Base-by-base conservation (phyloP, 2,113 vertebrate genomes). In the Corythaixoides concolor region DNA sequence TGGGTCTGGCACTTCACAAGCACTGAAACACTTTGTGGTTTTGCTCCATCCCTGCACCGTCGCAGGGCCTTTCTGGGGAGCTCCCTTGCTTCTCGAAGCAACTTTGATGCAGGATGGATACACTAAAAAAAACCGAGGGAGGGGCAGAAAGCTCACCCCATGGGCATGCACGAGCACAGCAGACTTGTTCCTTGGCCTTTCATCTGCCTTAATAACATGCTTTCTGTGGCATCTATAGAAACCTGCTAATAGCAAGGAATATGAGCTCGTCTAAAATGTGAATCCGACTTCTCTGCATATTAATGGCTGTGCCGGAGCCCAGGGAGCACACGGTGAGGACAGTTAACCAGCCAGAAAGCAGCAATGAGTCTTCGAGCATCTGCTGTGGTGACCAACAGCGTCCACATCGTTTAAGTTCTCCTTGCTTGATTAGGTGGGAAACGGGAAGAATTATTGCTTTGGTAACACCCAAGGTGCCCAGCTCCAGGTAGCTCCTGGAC, bases 91-190 rank as follows among this genome's bases (percentile, higher is more conserved):
- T 84, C 83, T 62, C 15, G 5, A 41, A 81, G 88, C 15, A 6
- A 30, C 77, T 93, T 93, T 79, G 92, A 52, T 88, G 94, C 78
- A 82, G 66, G 70, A 94, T 37, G 77, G 88, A 37, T 53, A 33
- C 45, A 35, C 35, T n/a, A 4, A 12, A 69, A 50, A 81, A 55
- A 56, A 32, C 5, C 18, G 30, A 43, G 89, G 96, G 93, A 94
- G 73, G 89, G 89, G 93, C 81, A 72, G 84, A 89, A 78, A 89
- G 63, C 67, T 90, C 73, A 45, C 82, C 92, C 92, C 85, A 73
- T 45, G 90, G 95, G 95, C 96, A 94, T 86, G 94, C 96, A 96
- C 43, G 1, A 95, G 94, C 96, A 93, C 85, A 92, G 94, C 90
- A 82, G 30, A 64, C 85, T 53, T 41, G 0, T 69, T 95, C 75